Percentiles rank a stretch among this genome's conserved stretches.
Conservation (phyloP, 2,113 vertebrate genomes). For the Hyaena hyaena region DNA sequence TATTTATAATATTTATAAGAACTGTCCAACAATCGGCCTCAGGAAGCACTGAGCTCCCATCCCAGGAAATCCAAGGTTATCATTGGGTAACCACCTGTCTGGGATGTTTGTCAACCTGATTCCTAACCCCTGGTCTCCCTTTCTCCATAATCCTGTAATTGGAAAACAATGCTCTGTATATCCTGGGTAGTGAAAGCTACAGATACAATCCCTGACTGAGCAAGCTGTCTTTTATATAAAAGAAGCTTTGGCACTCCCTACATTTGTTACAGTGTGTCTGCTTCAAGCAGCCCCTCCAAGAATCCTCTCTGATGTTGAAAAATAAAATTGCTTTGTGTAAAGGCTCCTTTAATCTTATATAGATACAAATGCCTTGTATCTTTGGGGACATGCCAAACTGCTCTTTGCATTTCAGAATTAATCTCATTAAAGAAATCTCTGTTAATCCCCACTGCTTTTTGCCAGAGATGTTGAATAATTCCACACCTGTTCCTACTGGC, state of each 20-base stretch:
- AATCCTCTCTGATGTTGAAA: slow-evolving; percentile 67
- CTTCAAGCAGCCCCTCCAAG: neutral
- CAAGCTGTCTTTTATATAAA: neutral
- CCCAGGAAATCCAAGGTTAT: slow-evolving; percentile 30
- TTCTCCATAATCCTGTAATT: slow-evolving; percentile 12
- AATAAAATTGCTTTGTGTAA: slow-evolving; percentile 59
- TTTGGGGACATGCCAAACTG: slow-evolving; percentile 50
- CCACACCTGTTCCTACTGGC: neutral
- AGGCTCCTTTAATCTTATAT: slow-evolving; percentile 66
- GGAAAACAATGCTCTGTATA: neutral
- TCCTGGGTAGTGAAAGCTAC: neutral
- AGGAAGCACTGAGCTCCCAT: neutral
- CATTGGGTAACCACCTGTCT: neutral
- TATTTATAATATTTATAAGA: neutral
- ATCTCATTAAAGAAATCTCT: slow-evolving; percentile 74
- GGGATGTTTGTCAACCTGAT: neutral
- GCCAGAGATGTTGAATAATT: slow-evolving; percentile 41
- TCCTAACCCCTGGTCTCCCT: neutral
- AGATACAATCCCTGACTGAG: neutral
- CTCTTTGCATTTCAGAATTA: slow-evolving; percentile 54
- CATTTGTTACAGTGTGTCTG: neutral
- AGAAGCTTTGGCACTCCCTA: neutral
- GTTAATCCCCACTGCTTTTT: slow-evolving; percentile 45
- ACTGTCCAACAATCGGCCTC: neutral
- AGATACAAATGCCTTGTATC: slow-evolving; percentile 68